A percentile compares a stretch with the other conserved stretches of the same genome.
phyloP scores from a whole-genome alignment of 53 echinoderm and acorn worm species.

The Stichopus horrens region DNA sequence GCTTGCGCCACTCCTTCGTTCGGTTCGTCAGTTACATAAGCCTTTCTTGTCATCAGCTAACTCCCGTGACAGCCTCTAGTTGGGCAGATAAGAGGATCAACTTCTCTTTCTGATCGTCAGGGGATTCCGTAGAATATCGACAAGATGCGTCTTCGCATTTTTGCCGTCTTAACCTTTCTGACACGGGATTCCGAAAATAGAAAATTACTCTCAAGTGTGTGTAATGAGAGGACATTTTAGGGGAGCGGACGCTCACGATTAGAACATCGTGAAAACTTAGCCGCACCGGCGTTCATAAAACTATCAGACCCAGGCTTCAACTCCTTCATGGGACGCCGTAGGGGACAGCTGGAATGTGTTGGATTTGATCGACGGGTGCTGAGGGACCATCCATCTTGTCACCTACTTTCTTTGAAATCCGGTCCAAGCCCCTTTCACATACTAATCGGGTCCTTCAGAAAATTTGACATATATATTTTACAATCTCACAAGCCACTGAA shows the following conservation, averaged over 20 bases:
- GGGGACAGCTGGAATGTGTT: slow-evolving; percentile 37
- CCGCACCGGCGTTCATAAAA: no score
- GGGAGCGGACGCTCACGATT: no score
- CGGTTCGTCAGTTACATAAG: not conserved
- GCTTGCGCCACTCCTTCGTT: not conserved
- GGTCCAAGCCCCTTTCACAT: not conserved
- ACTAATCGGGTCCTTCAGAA: not conserved
- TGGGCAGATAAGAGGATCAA: not conserved
- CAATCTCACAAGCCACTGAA: not conserved
- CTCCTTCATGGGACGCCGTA: slow-evolving; percentile 18
- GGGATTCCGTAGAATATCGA: not conserved
- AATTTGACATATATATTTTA: not conserved
- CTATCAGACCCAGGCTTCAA: not conserved
- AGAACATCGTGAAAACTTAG: no score
- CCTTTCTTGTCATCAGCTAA: not conserved
- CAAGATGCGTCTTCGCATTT: not conserved
- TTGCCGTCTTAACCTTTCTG: not conserved
- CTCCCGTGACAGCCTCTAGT: not conserved
- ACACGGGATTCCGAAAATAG: not conserved
- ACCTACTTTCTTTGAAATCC: not conserved
- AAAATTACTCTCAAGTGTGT: not conserved
- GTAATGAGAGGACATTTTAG: no score
- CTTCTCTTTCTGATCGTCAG: not conserved
- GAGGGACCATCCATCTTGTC: slow-evolving; percentile 19
- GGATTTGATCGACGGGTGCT: slow-evolving; percentile 14